Evolutionary conservation across 2,888 invertebrate species (phyloP).

Genomic region (Sialis fuliginosa): DNA sequence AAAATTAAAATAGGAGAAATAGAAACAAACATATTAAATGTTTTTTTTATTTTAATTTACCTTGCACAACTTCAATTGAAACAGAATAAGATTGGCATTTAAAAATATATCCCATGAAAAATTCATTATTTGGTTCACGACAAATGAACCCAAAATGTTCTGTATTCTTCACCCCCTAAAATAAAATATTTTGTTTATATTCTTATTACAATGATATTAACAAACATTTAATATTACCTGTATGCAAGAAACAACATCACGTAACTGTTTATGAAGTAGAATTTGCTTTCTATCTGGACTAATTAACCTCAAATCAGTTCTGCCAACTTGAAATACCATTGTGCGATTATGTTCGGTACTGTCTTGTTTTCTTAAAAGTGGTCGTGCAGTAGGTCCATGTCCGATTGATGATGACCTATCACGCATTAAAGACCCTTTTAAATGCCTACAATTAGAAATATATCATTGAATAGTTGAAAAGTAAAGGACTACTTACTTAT

Average conservation of each 20-base stretch:
- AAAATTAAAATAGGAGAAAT: constrained; percentile 14
- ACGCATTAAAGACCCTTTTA: constrained; percentile 3
- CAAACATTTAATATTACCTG: constrained; percentile 28
- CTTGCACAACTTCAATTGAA: constrained; percentile 62
- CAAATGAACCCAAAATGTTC: constrained; percentile 93
- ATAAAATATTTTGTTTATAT: constrained; percentile 6
- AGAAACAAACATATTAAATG: not conserved
- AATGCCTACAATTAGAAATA: too few relatives aligned
- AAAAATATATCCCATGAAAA: constrained; percentile 74
- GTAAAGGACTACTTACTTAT: too few relatives aligned
- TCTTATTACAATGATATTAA: not conserved
- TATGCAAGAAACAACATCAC: constrained; percentile 76
- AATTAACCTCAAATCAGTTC: constrained; percentile 72
- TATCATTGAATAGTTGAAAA: too few relatives aligned
- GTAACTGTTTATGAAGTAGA: constrained; percentile 70
- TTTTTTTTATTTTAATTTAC: constrained; percentile 20
- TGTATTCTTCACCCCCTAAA: constrained; percentile 52
- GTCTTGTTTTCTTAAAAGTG: constrained; percentile 1
- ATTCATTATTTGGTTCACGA: constrained; percentile 44
- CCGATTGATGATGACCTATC: constrained; percentile 3
- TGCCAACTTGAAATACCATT: constrained; percentile 84
- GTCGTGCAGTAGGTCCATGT: not conserved
- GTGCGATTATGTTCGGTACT: constrained; percentile 63
- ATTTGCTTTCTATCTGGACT: constrained; percentile 86
- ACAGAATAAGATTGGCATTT: constrained; percentile 77